A percentile compares a stretch with the other conserved stretches of the same genome.
phyloP scores from a whole-genome alignment of 2,797 vertebrate species.

The Anabas testudineus region DNA sequence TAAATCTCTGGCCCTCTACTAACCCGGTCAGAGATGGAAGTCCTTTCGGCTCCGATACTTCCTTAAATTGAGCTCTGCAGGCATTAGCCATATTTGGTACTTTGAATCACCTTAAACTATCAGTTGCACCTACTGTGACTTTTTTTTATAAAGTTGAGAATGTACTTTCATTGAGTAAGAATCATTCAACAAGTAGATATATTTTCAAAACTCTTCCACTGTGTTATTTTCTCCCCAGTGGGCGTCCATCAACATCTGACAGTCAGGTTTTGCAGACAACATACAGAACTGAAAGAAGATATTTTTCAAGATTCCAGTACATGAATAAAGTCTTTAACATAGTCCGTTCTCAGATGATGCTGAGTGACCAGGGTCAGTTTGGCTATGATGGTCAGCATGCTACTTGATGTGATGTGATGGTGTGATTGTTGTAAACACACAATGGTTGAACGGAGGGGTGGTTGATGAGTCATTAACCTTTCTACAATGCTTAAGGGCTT shows the following conservation, averaged over 20 bases:
- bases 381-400: no score
- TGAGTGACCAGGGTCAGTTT: background rate
- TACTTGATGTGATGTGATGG: no score
- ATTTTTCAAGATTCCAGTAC: background rate
- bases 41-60: constrained; percentile 52
- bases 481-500: no score
- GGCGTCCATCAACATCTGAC: background rate
- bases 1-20: constrained; percentile 51
- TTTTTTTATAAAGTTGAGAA: constrained; percentile 36
- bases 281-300: background rate
- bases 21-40: constrained; percentile 46
- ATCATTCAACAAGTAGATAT: background rate
- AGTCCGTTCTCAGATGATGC: no score
- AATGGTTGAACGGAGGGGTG: no score
- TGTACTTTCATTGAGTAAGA: constrained; percentile 19
- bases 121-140: constrained; percentile 16
- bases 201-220: constrained; percentile 6
- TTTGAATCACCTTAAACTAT: constrained; percentile 43
- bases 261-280: background rate
- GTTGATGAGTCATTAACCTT: no score
- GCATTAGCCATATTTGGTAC: constrained; percentile 49
- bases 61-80: constrained; percentile 57
- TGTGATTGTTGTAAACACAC: no score
- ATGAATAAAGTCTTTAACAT: background rate
- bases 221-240: constrained; percentile 1